Evolutionary conservation across 2,113 vertebrate genomes (phyloP).

Genomic region (Rhinopomastus cyanomelas): DNA sequence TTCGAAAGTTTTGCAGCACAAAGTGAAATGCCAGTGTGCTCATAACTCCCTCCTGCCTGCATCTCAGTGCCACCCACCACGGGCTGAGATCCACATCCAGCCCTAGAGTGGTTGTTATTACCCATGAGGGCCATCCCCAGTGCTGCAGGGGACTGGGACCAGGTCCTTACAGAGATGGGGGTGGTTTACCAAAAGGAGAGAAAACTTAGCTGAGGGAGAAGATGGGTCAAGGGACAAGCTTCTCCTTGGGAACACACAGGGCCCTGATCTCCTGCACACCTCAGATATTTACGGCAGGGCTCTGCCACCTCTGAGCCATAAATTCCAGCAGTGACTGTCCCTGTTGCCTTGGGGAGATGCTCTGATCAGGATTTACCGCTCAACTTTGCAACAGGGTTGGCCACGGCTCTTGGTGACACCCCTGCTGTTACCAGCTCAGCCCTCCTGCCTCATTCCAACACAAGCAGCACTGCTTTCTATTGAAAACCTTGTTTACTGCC

Average conservation of each 20-base stretch:
- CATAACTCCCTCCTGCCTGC: neutral
- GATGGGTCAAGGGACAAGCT: neutral
- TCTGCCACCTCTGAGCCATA: neutral
- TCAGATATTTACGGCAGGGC: neutral
- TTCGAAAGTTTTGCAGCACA: neutral
- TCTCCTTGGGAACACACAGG: fast-evolving
- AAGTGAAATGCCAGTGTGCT: neutral
- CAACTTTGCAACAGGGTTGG: neutral
- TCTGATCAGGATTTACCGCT: slow-evolving; percentile 6
- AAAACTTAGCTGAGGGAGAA: neutral
- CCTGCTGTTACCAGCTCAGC: neutral
- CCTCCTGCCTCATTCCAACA: neutral
- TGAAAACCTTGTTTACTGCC: neutral
- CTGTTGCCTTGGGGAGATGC: neutral
- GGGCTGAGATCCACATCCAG: neutral
- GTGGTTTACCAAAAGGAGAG: neutral
- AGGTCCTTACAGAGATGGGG: neutral
- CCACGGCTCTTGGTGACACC: neutral
- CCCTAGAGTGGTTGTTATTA: neutral
- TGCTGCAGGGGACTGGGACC: neutral
- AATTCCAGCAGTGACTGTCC: neutral
- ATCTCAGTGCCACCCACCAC: neutral
- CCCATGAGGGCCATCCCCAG: fast-evolving
- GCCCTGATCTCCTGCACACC: neutral
- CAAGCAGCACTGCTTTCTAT: fast-evolving